Evolutionary conservation across 2,113 vertebrate genomes (phyloP), one percentile per base, ranked within the genome.

Genomic region (Hippocampus comes): DNA sequence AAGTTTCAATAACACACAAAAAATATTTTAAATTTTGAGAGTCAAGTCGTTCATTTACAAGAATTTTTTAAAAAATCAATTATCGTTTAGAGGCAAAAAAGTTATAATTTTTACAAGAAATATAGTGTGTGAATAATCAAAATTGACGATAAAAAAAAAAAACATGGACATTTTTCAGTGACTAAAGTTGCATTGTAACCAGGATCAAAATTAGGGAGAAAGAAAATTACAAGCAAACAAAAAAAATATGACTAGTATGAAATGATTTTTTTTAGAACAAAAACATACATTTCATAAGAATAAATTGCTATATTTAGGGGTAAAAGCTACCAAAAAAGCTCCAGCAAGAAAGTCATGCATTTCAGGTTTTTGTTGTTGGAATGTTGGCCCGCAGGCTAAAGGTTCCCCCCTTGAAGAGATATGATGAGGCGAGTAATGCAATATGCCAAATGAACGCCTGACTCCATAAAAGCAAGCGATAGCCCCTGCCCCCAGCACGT

Each of bases 401-500:
- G n/a, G 21, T 25, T 57, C 1, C 23, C 12, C 12, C 5, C 4
- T 2, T 18, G 27, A 8, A 9, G 27, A 18, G 14, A 17, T 1
- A 27, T 27, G 11, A 27, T 15, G 25, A 25, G 59, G 27, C 23
- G 8, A 27, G 59, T 34, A 61, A 61, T 30, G 59, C 27, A 30
- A 34, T 18, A 30, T 17, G 59, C 34, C 34, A 61, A 61, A 34
- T 61, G 15, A 61, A 34, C 27, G 7, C 27, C 25, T 25, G 4
- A 56, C 53, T 56, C n/a, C 53, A 23, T 56, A 56, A 56, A 56
- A 56, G 53, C 21, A 55, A 25, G 82, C 46, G 41, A 53, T 57
- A 68, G 65, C 72, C 78, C 72, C 73, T 69, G 42, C 49, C 82
- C 82, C 79, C 86, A 77, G 57, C 48, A 75, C 83, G 82, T 79